phyloP scores from a whole-genome alignment of 2,797 vertebrate genomes.

The Rhabdophis nuchalis region DNA sequence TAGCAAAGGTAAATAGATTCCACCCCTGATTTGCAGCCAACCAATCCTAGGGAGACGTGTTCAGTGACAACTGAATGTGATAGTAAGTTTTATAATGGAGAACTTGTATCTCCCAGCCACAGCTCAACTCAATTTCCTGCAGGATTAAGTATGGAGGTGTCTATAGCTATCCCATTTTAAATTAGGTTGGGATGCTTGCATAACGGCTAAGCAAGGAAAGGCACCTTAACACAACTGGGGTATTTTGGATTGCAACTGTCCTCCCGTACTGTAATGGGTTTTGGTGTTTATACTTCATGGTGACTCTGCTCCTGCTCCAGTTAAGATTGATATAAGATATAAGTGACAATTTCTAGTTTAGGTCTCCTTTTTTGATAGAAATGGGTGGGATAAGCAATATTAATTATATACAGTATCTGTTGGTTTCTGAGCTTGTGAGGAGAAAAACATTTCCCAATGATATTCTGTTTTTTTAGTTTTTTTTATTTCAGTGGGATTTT shows the following conservation, averaged over 20 bases:
- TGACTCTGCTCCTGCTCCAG: neutral
- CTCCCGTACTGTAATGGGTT: neutral
- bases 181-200: neutral
- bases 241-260: neutral
- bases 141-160: neutral
- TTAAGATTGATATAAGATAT: too few species aligned
- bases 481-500: neutral
- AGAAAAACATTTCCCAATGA: neutral
- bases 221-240: neutral
- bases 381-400: neutral
- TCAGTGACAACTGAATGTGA: neutral
- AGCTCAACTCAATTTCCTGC: neutral
- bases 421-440: neutral
- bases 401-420: neutral
- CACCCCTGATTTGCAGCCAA: neutral
- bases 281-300: neutral
- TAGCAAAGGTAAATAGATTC: too few species aligned
- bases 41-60: neutral
- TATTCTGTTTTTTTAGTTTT: neutral
- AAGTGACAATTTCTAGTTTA: neutral
- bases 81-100: neutral
- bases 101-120: neutral
- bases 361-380: neutral
- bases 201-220: neutral
- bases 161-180: neutral